Conservation (phyloP, 1,140 invertebrate species). For the Asobara japonica region DNA sequence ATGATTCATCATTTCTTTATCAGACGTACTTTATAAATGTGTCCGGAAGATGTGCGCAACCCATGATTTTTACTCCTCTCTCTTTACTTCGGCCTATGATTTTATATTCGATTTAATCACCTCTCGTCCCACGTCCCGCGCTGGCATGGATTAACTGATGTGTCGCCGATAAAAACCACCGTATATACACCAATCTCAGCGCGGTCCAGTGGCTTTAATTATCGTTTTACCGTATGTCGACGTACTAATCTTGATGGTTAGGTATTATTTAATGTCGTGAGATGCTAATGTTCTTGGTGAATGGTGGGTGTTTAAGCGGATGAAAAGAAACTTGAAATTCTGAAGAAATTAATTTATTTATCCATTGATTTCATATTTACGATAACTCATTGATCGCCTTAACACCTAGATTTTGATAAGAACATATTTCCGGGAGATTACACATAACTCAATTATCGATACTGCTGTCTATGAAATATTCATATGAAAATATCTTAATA, state of each 20-base stretch:
- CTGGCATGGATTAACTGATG: conserved; percentile 36
- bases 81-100: neutral
- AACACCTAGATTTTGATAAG: neutral
- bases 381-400: neutral
- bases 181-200: conserved; percentile 4
- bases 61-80: neutral
- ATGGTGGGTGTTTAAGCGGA: conserved; percentile 32
- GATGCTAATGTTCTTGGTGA: conserved; percentile 33
- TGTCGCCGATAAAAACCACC: conserved; percentile 35
- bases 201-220: conserved; percentile 30
- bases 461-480: no score
- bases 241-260: conserved; percentile 36
- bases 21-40: no score
- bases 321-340: neutral
- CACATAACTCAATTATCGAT: no score
- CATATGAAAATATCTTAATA: no score
- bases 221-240: conserved; percentile 28
- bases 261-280: conserved; percentile 37
- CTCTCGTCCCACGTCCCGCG: conserved; percentile 31
- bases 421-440: no score
- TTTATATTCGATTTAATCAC: neutral
- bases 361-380: neutral
- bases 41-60: no score
- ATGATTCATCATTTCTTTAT: neutral
- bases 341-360: neutral